A percentile compares a stretch with the other conserved stretches of the same genome.
phyloP scores from a whole-genome alignment of 2,888 invertebrate genomes.

The Protonemura montana region DNA sequence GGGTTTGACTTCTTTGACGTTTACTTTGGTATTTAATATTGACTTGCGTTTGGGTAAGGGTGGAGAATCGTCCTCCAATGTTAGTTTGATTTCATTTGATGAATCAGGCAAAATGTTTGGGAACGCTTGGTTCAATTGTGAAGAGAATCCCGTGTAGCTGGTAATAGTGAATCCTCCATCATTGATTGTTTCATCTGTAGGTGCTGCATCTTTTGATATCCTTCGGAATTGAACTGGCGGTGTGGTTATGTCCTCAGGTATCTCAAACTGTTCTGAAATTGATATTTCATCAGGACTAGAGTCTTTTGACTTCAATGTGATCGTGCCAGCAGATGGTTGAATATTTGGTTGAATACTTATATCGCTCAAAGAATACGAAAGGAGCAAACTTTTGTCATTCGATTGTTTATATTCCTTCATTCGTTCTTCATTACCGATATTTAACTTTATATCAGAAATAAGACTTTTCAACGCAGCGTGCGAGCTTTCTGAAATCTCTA shows the following conservation, averaged over 20 bases:
- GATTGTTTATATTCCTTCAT: neutral
- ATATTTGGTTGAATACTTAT: neutral
- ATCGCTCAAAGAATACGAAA: neutral
- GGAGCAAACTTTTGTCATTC: neutral
- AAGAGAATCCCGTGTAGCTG: neutral
- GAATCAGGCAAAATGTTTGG: neutral
- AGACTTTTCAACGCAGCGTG: neutral
- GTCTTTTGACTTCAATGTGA: too few relatives aligned
- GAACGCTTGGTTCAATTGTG: neutral
- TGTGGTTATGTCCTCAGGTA: neutral
- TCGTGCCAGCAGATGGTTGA: too few relatives aligned
- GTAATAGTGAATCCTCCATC: neutral
- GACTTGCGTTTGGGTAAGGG: neutral
- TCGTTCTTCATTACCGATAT: neutral
- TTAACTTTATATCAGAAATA: neutral
- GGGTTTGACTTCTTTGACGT: neutral
- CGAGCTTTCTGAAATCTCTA: conserved; percentile 1
- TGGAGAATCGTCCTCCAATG: neutral
- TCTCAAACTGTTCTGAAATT: too few relatives aligned
- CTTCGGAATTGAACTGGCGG: neutral
- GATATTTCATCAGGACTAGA: too few relatives aligned
- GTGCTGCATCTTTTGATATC: neutral
- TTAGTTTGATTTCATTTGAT: neutral
- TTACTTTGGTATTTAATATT: neutral
- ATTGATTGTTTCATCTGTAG: neutral